Evolutionary conservation across 1,140 invertebrate genomes (phyloP).

Genomic region (Archivesica marissinica): DNA sequence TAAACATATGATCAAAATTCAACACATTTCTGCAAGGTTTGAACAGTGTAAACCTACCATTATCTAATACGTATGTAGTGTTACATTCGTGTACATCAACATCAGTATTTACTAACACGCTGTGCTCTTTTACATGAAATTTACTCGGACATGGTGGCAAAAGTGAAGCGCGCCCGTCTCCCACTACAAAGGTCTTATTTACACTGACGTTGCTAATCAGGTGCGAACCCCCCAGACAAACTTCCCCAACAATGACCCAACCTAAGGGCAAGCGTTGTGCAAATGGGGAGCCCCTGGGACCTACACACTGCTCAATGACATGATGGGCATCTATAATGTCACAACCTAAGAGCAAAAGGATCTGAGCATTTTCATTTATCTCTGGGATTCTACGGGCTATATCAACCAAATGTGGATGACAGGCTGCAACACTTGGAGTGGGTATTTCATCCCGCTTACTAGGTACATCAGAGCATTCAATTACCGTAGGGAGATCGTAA

Average conservation of each 20-base stretch:
- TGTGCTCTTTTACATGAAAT: slow-evolving; percentile 23
- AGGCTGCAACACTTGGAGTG: slow-evolving; percentile 51
- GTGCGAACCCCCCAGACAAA: slow-evolving; percentile 35
- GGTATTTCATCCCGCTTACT: slow-evolving; percentile 52
- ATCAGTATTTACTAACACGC: neutral
- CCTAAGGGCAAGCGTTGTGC: slow-evolving; percentile 10
- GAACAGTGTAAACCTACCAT: slow-evolving; percentile 22
- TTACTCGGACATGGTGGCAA: slow-evolving; percentile 44
- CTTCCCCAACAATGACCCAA: slow-evolving; percentile 23
- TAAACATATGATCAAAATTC: neutral
- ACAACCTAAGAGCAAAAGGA: slow-evolving; percentile 57
- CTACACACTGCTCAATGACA: slow-evolving; percentile 50
- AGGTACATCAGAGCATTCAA: slow-evolving; percentile 65
- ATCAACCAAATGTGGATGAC: slow-evolving; percentile 13
- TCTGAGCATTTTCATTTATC: slow-evolving; percentile 5
- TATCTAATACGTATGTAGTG: slow-evolving; percentile 1
- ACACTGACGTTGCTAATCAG: slow-evolving; percentile 21
- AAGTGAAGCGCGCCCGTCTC: slow-evolving; percentile 44
- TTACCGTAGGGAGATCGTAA: slow-evolving; percentile 23
- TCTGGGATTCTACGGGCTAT: slow-evolving; percentile 28
- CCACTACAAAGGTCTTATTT: slow-evolving; percentile 35
- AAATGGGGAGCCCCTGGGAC: slow-evolving; percentile 1
- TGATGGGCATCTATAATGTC: slow-evolving; percentile 63
- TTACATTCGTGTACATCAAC: neutral
- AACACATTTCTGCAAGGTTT: neutral